A percentile compares a stretch with the other conserved stretches of the same genome.
Conservation (phyloP, 37 sponge, comb jelly and placozoan species). For the Petrosia ficiformis region DNA sequence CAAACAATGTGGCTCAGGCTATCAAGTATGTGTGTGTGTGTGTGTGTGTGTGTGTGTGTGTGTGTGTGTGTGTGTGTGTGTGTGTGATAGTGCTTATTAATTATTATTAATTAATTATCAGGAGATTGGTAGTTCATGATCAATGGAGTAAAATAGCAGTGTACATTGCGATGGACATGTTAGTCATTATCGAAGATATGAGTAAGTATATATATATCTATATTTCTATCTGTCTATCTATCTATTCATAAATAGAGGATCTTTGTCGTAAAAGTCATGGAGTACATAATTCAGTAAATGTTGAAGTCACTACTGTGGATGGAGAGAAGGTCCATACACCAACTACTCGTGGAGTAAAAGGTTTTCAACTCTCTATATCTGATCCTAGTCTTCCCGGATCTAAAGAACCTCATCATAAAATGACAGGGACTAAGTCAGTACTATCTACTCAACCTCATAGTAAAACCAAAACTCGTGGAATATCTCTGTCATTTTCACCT, state of each 20-base stretch:
- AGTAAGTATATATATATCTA: conserved; percentile 41
- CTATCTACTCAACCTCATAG: background rate
- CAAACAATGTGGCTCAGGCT: conserved; percentile 96
- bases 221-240: background rate
- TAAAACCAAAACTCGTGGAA: background rate
- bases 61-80: background rate
- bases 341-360: background rate
- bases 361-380: background rate
- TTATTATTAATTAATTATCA: no score
- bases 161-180: conserved; percentile 95
- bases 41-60: conserved; percentile 3
- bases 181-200: conserved; percentile 84
- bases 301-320: background rate
- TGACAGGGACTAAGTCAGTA: background rate
- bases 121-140: conserved; percentile 82
- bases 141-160: conserved; percentile 81
- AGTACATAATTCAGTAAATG: background rate
- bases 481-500: background rate
- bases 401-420: background rate
- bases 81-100: background rate
- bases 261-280: background rate
- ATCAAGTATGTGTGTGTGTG: no score
- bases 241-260: no score
- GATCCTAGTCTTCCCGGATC: background rate
- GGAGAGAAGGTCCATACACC: background rate